Evolutionary conservation across 2,888 invertebrate genomes (phyloP).

Genomic region (Lymantria dispar): DNA sequence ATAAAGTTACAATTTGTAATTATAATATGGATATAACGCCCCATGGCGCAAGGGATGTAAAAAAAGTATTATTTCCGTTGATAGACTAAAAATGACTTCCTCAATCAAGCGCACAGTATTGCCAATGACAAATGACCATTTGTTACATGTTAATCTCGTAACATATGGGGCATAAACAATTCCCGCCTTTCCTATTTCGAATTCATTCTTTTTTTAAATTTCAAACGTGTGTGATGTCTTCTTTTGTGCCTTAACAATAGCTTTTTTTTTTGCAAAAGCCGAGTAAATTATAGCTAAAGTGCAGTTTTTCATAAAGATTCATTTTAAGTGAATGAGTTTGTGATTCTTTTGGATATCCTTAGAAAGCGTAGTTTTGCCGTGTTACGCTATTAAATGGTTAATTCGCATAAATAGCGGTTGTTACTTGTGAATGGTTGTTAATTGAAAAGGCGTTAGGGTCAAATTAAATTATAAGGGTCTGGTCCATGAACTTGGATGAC

Average conservation of each 20-base stretch:
- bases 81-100: conserved; percentile 77
- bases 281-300: conserved; percentile 64
- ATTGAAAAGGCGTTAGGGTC: conserved; percentile 47
- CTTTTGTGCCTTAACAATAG: conserved; percentile 74
- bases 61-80: conserved; percentile 76
- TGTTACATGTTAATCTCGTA: conserved; percentile 74
- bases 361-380: conserved; percentile 61
- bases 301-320: conserved; percentile 53
- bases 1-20: conserved; percentile 42
- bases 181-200: conserved; percentile 59
- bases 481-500: conserved; percentile 9
- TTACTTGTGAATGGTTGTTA: conserved; percentile 47
- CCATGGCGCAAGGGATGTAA: conserved; percentile 58
- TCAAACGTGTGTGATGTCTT: conserved; percentile 64
- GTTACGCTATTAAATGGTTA: conserved; percentile 66
- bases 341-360: conserved; percentile 57
- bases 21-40: background rate
- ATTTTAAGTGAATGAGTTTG: conserved; percentile 52
- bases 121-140: conserved; percentile 75
- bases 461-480: conserved; percentile 31
- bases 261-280: conserved; percentile 68
- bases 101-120: conserved; percentile 68
- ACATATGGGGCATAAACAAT: conserved; percentile 74
- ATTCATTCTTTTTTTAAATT: conserved; percentile 55
- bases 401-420: conserved; percentile 56